phyloP scores from a whole-genome alignment of 2,113 vertebrate genomes.

The Leiothrix lutea region DNA sequence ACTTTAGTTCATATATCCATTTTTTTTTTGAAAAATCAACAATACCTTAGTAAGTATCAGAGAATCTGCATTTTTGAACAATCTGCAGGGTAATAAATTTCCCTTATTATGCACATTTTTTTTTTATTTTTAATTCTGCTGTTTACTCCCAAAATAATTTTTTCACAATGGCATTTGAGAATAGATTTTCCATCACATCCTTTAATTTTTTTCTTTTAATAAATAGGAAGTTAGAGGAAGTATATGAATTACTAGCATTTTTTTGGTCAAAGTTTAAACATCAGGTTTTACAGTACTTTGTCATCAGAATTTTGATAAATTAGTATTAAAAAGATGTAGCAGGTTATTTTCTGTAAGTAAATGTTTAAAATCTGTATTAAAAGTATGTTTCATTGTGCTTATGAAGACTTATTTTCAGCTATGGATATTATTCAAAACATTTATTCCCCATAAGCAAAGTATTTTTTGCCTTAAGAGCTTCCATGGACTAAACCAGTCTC shows the following conservation, averaged over 20 bases:
- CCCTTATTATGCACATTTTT: background rate
- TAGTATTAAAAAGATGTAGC: background rate
- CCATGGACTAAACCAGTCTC: background rate
- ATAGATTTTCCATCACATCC: rapidly evolving
- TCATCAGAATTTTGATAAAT: background rate
- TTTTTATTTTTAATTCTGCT: background rate
- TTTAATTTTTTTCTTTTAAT: background rate
- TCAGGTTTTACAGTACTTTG: background rate
- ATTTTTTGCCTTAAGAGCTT: background rate
- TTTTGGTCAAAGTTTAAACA: background rate
- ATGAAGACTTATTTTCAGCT: background rate
- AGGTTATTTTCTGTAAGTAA: background rate
- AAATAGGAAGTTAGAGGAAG: background rate
- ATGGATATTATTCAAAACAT: background rate
- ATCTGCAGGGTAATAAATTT: rapidly evolving
- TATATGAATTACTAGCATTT: background rate
- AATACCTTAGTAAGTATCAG: background rate
- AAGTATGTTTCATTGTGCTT: background rate
- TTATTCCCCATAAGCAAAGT: background rate
- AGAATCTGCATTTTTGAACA: background rate
- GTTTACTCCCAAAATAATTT: background rate
- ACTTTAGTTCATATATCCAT: rapidly evolving
- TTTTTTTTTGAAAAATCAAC: background rate
- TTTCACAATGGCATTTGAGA: background rate
- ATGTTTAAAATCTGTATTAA: background rate